Conservation (phyloP, 2,888 invertebrate species). For the Leptogaster cylindrica region DNA sequence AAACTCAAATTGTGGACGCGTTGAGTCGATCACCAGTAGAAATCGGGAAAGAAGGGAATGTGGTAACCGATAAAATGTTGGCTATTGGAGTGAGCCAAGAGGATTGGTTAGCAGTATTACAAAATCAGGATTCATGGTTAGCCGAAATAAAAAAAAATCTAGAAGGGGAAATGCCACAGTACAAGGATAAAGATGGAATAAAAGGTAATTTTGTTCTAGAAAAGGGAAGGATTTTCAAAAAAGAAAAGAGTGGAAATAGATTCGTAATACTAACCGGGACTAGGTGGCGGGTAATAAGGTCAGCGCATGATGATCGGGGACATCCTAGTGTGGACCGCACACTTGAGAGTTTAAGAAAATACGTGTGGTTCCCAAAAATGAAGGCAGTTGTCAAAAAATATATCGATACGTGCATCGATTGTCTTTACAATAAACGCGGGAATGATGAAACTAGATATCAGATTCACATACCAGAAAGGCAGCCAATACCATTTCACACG, state of each 20-base stretch:
- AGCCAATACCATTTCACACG: conserved; percentile 41
- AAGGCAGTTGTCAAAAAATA: conserved; percentile 6
- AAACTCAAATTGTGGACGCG: neutral
- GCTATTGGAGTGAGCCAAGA: neutral
- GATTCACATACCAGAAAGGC: conserved; percentile 46
- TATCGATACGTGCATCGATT: conserved; percentile 4
- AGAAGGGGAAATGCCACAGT: neutral
- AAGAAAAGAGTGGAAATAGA: conserved; percentile 11
- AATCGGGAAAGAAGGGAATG: neutral
- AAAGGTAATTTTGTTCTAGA: conserved; percentile 5
- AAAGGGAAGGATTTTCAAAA: conserved; percentile 29
- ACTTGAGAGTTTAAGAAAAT: conserved; percentile 37
- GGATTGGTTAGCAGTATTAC: conserved; percentile 45
- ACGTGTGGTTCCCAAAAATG: conserved; percentile 45
- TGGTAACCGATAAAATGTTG: conserved; percentile 5
- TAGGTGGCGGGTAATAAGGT: conserved; percentile 42
- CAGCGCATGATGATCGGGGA: conserved; percentile 44
- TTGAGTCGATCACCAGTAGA: neutral
- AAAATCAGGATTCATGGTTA: conserved; percentile 40
- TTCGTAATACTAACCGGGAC: too few relatives aligned
- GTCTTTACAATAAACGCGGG: too few relatives aligned
- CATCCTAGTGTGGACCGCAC: conserved; percentile 42
- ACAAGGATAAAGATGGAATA: neutral
- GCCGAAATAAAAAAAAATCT: conserved; percentile 18
- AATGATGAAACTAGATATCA: conserved; percentile 12